Percentiles rank a stretch among this genome's conserved stretches.
These are phyloP conservation scores for Macrosiphum euphorbiae DNA, from an alignment of 2,888 invertebrate species.

Conservation along the genomic window DNA sequence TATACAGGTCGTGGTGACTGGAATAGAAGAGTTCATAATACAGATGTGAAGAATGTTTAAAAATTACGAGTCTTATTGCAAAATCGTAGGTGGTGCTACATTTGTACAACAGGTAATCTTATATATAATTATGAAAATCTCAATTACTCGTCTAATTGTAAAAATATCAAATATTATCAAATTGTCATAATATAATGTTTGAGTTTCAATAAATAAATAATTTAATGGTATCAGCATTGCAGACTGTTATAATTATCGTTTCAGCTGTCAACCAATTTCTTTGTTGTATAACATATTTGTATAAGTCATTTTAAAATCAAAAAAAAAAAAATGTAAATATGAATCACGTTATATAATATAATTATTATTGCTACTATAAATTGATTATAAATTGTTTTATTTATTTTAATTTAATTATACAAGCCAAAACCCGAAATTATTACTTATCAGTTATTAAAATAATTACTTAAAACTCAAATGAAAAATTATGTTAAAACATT, in stretches of 20 bases:
- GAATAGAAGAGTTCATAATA: not conserved
- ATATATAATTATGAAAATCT: not conserved
- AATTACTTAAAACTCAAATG: too few species aligned
- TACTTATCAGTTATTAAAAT: too few species aligned
- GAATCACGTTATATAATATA: too few species aligned
- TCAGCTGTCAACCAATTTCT: too few species aligned
- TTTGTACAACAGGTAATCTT: not conserved
- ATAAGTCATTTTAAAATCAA: too few species aligned
- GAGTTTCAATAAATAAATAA: not conserved
- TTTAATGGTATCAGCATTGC: not conserved
- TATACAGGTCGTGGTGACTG: not conserved
- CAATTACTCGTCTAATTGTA: not conserved
- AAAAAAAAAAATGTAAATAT: too few species aligned
- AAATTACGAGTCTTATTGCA: not conserved
- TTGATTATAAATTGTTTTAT: too few species aligned
- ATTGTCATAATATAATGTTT: not conserved
- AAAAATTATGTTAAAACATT: too few species aligned
- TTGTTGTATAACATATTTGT: too few species aligned
- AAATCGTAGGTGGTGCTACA: not conserved
- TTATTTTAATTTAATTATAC: too few species aligned
- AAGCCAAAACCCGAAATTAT: too few species aligned
- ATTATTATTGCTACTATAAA: not conserved
- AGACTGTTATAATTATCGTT: not conserved
- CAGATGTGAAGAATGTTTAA: constrained; percentile 3
- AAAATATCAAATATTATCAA: not conserved